These are phyloP conservation scores for Dicerorhinus sumatrensis DNA, from an alignment of 2,113 vertebrate genomes.

Conservation along the genomic window DNA sequence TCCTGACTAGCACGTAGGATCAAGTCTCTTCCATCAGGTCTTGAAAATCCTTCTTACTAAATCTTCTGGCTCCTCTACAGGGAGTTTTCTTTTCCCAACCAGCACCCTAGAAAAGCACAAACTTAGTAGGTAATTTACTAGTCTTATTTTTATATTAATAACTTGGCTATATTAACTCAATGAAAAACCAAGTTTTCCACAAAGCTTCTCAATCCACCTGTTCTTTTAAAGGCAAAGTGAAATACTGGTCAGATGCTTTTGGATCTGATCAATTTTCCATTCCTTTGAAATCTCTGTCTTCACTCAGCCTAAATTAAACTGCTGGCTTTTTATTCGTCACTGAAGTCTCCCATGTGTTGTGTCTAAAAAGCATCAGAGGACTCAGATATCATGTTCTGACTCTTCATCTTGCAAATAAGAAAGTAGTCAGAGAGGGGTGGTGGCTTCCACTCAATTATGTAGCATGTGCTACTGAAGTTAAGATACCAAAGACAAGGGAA, in stretches of 20 bases:
- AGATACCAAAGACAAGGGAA: background rate
- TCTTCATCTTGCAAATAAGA: slow-evolving; percentile 27
- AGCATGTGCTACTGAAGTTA: background rate
- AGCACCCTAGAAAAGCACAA: background rate
- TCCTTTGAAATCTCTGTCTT: slow-evolving; percentile 65
- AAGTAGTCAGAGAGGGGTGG: background rate
- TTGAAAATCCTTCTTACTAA: background rate
- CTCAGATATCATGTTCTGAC: background rate
- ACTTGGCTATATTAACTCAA: background rate
- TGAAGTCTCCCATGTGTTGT: slow-evolving; percentile 7
- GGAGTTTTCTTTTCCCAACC: background rate
- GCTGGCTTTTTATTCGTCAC: background rate
- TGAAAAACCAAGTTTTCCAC: slow-evolving; percentile 12
- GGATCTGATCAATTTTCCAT: background rate
- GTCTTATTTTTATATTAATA: background rate
- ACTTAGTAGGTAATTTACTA: background rate
- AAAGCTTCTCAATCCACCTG: background rate
- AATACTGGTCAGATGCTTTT: background rate
- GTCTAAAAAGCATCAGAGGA: slow-evolving; percentile 47
- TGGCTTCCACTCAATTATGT: background rate
- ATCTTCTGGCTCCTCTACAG: background rate
- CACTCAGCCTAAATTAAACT: slow-evolving; percentile 27
- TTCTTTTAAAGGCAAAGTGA: slow-evolving; percentile 19
- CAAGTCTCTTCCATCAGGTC: background rate
- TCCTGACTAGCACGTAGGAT: background rate